Evolutionary conservation across 1,140 invertebrate species (phyloP).

Genomic region (Hyphantria cunea): DNA sequence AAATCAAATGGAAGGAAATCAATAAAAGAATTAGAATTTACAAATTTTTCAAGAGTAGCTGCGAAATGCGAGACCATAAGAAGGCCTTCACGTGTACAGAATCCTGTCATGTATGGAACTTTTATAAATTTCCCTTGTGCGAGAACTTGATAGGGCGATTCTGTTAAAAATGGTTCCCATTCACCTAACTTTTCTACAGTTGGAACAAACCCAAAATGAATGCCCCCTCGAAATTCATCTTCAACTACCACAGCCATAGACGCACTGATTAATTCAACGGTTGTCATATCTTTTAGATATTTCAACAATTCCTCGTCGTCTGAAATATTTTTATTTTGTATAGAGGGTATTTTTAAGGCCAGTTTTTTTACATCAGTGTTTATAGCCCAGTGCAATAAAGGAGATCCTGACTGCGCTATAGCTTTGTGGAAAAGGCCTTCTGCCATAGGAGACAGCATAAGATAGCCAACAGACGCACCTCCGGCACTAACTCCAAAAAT

Average conservation of each 20-base stretch:
- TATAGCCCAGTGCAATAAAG: constrained; percentile 84
- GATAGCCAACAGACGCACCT: constrained; percentile 82
- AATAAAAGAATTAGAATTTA: constrained; percentile 56
- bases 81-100: constrained; percentile 68
- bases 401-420: constrained; percentile 83
- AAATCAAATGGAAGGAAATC: constrained; percentile 57
- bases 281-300: constrained; percentile 53
- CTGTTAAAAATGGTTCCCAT: constrained; percentile 68
- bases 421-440: constrained; percentile 83
- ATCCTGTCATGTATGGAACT: constrained; percentile 70
- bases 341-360: constrained; percentile 61
- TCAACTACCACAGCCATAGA: constrained; percentile 45
- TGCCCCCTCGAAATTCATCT: constrained; percentile 46
- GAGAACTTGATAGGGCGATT: constrained; percentile 60
- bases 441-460: constrained; percentile 78
- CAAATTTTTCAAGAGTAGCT: constrained; percentile 47
- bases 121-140: constrained; percentile 60
- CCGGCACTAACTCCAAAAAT: constrained; percentile 83
- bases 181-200: constrained; percentile 62
- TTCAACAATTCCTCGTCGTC: constrained; percentile 52
- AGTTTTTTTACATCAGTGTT: constrained; percentile 81
- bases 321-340: constrained; percentile 44
- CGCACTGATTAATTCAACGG: constrained; percentile 53
- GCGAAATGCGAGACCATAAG: constrained; percentile 43
- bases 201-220: constrained; percentile 73